A percentile compares a stretch with the other conserved stretches of the same genome.
phyloP scores from a whole-genome alignment of 1,140 invertebrate genomes.

The Temnothorax curvispinosus region DNA sequence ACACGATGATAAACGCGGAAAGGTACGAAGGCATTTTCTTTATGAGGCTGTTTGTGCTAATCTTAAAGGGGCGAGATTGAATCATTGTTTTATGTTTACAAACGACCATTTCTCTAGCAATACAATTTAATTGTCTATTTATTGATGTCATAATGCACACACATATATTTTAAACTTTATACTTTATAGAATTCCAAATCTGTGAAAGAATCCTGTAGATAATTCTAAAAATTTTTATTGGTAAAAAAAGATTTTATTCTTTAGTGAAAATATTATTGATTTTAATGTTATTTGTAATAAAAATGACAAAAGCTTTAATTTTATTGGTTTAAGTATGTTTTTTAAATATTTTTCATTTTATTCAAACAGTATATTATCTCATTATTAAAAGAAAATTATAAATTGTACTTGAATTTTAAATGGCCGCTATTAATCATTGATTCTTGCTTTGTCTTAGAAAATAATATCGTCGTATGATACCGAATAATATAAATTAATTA shows the following conservation, averaged over 20 bases:
- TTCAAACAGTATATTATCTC: too few relatives aligned
- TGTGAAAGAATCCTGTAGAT: background rate
- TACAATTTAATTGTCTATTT: conserved; percentile 16
- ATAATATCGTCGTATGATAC: background rate
- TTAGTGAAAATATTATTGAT: background rate
- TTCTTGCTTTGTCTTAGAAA: background rate
- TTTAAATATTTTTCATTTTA: too few relatives aligned
- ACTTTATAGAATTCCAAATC: background rate
- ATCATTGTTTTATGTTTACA: conserved; percentile 6
- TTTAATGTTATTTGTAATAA: background rate
- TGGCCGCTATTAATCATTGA: background rate
- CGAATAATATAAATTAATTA: conserved; percentile 55
- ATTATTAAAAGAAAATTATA: background rate
- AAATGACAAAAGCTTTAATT: background rate
- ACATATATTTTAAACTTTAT: background rate
- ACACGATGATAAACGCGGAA: conserved; percentile 45
- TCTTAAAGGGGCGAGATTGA: conserved; percentile 27
- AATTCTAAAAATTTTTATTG: background rate
- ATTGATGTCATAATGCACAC: background rate
- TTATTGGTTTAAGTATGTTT: too few relatives aligned
- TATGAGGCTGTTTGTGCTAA: background rate
- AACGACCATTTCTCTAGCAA: background rate
- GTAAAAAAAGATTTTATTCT: too few relatives aligned
- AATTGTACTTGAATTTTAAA: background rate
- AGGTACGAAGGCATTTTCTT: conserved; percentile 16